Percentiles rank a stretch among this genome's conserved stretches.
These are phyloP conservation scores for Microtus oregoni DNA, from an alignment of 2,113 vertebrate species.

Conservation along the genomic window DNA sequence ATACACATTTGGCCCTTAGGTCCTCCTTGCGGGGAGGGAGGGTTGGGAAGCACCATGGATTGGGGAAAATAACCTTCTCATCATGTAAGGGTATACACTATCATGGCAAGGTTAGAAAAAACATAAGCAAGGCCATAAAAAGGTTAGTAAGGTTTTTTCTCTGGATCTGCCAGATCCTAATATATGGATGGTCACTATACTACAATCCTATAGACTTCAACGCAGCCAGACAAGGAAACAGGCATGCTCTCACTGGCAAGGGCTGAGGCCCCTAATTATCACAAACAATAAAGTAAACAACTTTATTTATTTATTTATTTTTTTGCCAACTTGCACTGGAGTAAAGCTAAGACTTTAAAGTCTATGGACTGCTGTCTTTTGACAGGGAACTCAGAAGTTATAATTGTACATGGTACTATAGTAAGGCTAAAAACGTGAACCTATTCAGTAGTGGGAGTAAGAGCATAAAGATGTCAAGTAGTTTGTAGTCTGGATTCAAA, in stretches of 20 bases:
- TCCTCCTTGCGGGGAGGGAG: background rate
- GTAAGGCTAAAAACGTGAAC: conserved; percentile 40
- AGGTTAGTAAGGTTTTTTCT: background rate
- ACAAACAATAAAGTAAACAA: background rate
- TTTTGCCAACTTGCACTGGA: conserved; percentile 25
- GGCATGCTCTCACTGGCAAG: background rate
- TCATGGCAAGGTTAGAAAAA: conserved; percentile 19
- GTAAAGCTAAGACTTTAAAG: background rate
- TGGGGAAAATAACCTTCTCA: conserved; percentile 6
- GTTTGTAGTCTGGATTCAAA: background rate
- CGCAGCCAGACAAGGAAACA: background rate
- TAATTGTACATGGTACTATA: background rate
- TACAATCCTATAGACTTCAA: background rate
- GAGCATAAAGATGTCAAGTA: conserved; percentile 3
- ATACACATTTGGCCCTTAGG: background rate
- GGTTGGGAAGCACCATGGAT: background rate
- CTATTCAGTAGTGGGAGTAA: background rate
- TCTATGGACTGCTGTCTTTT: background rate
- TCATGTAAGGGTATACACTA: background rate
- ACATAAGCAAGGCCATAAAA: background rate
- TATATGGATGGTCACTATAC: background rate
- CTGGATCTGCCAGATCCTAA: background rate
- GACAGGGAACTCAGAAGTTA: background rate
- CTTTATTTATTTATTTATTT: no score
- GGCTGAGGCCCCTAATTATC: background rate